These are phyloP conservation scores for Strigamia crassipes DNA, from an alignment of 2,888 invertebrate genomes.

Conservation along the genomic window DNA sequence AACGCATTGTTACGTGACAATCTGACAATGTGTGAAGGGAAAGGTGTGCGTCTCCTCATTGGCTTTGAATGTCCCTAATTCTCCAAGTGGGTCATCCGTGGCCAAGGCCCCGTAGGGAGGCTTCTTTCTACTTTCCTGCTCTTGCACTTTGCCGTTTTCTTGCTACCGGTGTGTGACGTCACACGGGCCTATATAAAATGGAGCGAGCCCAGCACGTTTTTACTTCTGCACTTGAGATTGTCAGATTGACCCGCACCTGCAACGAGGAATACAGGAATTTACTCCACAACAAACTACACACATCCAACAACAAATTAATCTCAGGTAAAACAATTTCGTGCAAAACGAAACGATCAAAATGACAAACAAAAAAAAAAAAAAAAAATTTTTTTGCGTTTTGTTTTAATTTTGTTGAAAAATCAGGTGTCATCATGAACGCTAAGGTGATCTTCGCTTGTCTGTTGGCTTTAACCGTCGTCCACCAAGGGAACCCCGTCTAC, in stretches of 20 bases:
- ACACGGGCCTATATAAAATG: constrained; percentile 28
- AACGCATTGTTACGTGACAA: not conserved
- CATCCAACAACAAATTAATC: too few relatives aligned
- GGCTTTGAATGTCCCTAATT: constrained; percentile 28
- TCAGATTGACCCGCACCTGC: not conserved
- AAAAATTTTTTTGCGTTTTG: not conserved
- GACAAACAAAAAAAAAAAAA: not conserved
- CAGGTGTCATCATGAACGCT: constrained; percentile 39
- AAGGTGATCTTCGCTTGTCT: not conserved
- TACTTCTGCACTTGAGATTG: not conserved
- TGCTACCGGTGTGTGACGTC: constrained; percentile 31
- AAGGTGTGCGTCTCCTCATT: constrained; percentile 20
- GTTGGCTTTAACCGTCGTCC: not conserved
- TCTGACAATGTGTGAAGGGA: not conserved
- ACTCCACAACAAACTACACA: not conserved
- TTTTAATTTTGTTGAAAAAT: not conserved
- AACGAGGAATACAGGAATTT: constrained; percentile 22
- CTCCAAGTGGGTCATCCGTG: constrained; percentile 41
- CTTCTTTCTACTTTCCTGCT: constrained; percentile 44
- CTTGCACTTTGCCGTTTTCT: constrained; percentile 14
- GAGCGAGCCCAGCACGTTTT: constrained; percentile 18
- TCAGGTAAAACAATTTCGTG: not conserved
- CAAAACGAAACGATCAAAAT: too few relatives aligned
- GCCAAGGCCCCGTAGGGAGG: constrained; percentile 36
- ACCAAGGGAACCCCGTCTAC: constrained; percentile 43